Evolutionary conservation across 2,888 invertebrate genomes (phyloP), one percentile per base, ranked within the genome.

Genomic region (Deladenus siricidicola): DNA sequence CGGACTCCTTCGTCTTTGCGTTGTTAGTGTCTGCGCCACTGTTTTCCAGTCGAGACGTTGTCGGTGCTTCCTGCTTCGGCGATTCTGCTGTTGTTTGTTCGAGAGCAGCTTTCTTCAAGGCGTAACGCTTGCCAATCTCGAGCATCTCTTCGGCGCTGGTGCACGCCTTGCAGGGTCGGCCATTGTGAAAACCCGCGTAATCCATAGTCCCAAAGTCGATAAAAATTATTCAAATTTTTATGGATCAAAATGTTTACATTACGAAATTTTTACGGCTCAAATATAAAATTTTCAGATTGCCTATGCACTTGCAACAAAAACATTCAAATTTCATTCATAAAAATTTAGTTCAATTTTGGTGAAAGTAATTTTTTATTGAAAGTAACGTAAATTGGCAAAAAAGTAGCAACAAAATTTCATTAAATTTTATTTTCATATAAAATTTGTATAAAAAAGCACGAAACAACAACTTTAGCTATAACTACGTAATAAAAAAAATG

Each of bases 71-170:
- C n/a, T n/a, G n/a, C n/a, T n/a, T n/a, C 29, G 30, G 48, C 23
- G 52, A 34, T 17, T 29, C 58, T 30, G 42, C 50, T 30, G 53
- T 30, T 8, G 24, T 28, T n/a, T 48, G 44, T 1, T 29, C 34
- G 6, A 26, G 48, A 14, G 49, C 30, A 24, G 2, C 28, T 45
- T 64, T 60, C 30, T 63, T 56, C 24, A 52, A 42, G 17, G 66
- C 67, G 59, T 69, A 50, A 30, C 70, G 65, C 60, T 60, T 67
- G n/a, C 67, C 68, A 56, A 60, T 66, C 51, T 66, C 67, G 72
- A 75, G 69, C 74, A 75, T 72, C 23, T 75, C 76, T 34, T 76
- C 75, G 8, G 70, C 68, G 48, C 72, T 72, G 49, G 73, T 66
- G 60, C 75, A 75, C 14, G 76, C 73, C 51, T 71, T 68, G 58